Evolutionary conservation across 2,113 vertebrate genomes (phyloP).

Genomic region (Paralichthys olivaceus): DNA sequence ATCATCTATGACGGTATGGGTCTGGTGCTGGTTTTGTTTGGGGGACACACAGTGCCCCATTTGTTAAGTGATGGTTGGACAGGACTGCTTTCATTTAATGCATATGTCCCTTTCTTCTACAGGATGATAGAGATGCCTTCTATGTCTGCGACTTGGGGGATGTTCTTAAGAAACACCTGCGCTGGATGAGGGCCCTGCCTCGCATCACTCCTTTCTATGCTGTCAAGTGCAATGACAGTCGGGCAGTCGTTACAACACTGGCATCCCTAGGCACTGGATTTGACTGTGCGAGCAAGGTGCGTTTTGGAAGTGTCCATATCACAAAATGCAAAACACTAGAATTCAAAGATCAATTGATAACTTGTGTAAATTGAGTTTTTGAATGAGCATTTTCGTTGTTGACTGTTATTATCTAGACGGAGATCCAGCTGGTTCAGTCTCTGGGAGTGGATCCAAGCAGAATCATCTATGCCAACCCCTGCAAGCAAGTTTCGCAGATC

Average conservation of each 20-base stretch:
- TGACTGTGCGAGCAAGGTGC: conserved; percentile 98
- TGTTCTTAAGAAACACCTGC: conserved; percentile 92
- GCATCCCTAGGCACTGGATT: conserved; percentile 93
- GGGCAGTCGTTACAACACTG: conserved; percentile 88
- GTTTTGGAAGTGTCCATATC: conserved; percentile 4
- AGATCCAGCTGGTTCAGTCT: conserved; percentile 95
- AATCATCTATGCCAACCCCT: conserved; percentile 99
- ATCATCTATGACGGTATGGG: conserved; percentile 90
- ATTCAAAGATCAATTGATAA: neutral
- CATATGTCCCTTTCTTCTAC: neutral
- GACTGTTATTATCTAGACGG: conserved; percentile 81
- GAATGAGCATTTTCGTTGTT: neutral
- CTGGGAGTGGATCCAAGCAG: conserved; percentile 90
- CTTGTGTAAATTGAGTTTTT: too few relatives aligned
- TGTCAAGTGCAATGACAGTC: conserved; percentile 95
- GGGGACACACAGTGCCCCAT: neutral
- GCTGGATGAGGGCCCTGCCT: conserved; percentile 91
- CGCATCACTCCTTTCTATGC: conserved; percentile 94
- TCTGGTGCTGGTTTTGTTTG: neutral
- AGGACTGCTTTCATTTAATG: neutral
- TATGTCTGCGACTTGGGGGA: conserved; percentile 96
- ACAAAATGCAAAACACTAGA: neutral
- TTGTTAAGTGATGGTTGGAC: neutral
- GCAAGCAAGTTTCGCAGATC: conserved; percentile 98
- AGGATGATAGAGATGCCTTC: conserved; percentile 99